Evolutionary conservation across 2,113 vertebrate species (phyloP).

Genomic region (Eupsittula cactorum): DNA sequence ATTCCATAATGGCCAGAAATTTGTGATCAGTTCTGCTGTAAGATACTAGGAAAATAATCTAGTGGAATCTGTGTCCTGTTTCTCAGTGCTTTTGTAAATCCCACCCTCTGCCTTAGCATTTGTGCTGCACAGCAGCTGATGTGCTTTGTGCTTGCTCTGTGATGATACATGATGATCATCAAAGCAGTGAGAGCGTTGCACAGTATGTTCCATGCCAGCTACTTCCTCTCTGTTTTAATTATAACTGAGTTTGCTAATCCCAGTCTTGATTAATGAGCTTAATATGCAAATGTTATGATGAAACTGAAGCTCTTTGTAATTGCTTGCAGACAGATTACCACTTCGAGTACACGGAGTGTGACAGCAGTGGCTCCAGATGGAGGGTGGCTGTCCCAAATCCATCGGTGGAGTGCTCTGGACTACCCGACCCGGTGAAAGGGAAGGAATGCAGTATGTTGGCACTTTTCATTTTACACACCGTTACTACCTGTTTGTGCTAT

Average conservation of each 20-base stretch:
- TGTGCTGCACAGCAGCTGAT: not conserved
- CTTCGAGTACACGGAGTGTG: slow-evolving; percentile 97
- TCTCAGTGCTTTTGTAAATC: slow-evolving; percentile 6
- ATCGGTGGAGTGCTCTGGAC: slow-evolving; percentile 82
- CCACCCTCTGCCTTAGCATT: not conserved
- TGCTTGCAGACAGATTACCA: slow-evolving; percentile 91
- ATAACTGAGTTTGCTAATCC: slow-evolving; percentile 31
- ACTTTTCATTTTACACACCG: not conserved
- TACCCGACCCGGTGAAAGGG: slow-evolving; percentile 92
- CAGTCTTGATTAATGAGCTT: slow-evolving; percentile 53
- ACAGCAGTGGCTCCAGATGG: slow-evolving; percentile 94
- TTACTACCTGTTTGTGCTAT: not conserved
- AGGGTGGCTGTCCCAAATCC: slow-evolving; percentile 91
- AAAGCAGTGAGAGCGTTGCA: not conserved
- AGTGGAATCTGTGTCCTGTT: not conserved
- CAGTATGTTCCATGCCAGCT: not conserved
- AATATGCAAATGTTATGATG: slow-evolving; percentile 52
- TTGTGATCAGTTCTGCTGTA: not conserved
- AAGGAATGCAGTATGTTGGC: slow-evolving; percentile 93
- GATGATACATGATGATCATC: not conserved
- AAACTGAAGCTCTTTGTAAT: slow-evolving; percentile 70
- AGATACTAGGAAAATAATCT: not conserved
- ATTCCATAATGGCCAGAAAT: not conserved
- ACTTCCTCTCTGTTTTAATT: slow-evolving; percentile 56
- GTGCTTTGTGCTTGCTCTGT: not conserved